Evolutionary conservation across 2,888 invertebrate genomes (phyloP).

Genomic region (Empis livida): DNA sequence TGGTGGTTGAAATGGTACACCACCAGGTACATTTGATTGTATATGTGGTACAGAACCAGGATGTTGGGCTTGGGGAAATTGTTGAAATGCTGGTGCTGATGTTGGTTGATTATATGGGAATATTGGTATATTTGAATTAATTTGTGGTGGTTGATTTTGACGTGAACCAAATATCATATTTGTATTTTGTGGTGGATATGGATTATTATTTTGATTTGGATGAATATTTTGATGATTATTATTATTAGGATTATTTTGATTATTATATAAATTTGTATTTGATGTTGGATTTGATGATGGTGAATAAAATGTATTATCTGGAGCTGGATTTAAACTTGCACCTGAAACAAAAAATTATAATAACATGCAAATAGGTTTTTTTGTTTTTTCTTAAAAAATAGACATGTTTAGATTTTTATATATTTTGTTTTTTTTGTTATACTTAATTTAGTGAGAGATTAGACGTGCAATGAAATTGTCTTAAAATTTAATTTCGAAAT

Average conservation of each 20-base stretch:
- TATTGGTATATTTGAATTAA: conserved; percentile 32
- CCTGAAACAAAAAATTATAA: conserved; percentile 18
- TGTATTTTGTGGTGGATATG: conserved; percentile 40
- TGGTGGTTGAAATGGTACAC: conserved; percentile 31
- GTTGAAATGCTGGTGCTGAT: conserved; percentile 32
- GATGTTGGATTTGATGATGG: conserved; percentile 30
- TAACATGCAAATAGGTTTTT: too few species aligned
- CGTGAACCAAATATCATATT: conserved; percentile 35
- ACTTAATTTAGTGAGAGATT: too few species aligned
- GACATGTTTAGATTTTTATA: too few species aligned
- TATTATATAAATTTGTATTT: conserved; percentile 27
- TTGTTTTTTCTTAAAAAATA: too few species aligned
- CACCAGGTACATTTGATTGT: conserved; percentile 27
- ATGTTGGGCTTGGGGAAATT: conserved; percentile 35
- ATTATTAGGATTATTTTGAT: conserved; percentile 16
- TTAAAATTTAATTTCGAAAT: too few species aligned
- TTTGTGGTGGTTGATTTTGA: conserved; percentile 23
- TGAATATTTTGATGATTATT: conserved; percentile 3
- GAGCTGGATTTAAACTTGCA: conserved; percentile 33
- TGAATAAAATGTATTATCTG: conserved; percentile 23
- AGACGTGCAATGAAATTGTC: too few species aligned
- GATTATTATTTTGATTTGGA: conserved; percentile 13
- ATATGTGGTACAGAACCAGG: conserved; percentile 31
- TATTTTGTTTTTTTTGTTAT: too few species aligned
- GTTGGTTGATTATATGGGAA: conserved; percentile 33